Evolutionary conservation across 1,140 invertebrate genomes (phyloP).

Genomic region (Pygmarrhopalites habei): DNA sequence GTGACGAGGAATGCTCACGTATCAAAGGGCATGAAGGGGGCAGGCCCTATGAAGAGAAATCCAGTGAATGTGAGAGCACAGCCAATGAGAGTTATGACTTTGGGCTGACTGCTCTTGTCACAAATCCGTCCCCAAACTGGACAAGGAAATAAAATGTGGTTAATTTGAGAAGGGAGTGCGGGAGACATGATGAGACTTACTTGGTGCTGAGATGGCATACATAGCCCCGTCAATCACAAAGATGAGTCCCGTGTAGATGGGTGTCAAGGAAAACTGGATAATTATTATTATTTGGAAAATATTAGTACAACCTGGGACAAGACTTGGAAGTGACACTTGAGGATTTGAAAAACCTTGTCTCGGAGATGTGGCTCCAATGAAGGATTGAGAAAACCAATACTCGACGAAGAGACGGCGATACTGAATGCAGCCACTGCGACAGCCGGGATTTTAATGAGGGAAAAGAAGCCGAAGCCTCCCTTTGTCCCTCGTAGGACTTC

Average conservation of each 20-base stretch:
- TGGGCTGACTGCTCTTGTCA: conserved; percentile 56
- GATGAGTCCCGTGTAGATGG: too few relatives aligned
- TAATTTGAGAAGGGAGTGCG: too few relatives aligned
- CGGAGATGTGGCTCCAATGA: conserved; percentile 73
- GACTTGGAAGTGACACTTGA: too few relatives aligned
- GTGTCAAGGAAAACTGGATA: too few relatives aligned
- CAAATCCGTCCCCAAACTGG: conserved; percentile 69
- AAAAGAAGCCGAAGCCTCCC: conserved; percentile 42
- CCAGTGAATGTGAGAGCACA: conserved; percentile 57
- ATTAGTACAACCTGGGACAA: too few relatives aligned
- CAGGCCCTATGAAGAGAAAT: conserved; percentile 66
- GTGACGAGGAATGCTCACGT: conserved; percentile 41
- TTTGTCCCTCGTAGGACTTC: neutral
- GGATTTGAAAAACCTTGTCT: conserved; percentile 5
- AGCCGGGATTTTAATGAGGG: conserved; percentile 59
- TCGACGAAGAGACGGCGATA: conserved; percentile 67
- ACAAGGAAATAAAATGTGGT: too few relatives aligned
- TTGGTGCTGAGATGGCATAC: too few relatives aligned
- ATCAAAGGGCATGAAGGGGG: conserved; percentile 58
- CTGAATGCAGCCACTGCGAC: conserved; percentile 58
- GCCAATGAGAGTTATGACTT: conserved; percentile 59
- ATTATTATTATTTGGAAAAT: too few relatives aligned
- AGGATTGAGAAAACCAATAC: conserved; percentile 72
- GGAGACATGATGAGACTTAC: too few relatives aligned
- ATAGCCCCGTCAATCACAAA: too few relatives aligned